Conservation (phyloP, 2,888 invertebrate species). For the Macaria notata region DNA sequence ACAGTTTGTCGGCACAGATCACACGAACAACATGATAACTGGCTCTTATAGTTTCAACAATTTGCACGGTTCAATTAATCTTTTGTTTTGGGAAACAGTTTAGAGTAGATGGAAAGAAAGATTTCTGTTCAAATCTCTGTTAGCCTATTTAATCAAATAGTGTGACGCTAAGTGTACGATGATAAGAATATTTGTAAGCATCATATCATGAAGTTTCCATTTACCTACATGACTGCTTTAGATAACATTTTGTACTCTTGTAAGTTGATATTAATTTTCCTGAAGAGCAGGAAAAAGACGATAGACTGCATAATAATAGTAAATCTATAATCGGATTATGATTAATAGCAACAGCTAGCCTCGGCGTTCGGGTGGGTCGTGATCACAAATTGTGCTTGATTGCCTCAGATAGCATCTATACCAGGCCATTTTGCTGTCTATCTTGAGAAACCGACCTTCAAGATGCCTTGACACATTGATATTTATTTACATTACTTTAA, state of each 20-base stretch:
- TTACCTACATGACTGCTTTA: no score
- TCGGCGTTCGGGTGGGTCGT: slow-evolving; percentile 13
- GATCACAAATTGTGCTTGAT: slow-evolving; percentile 11
- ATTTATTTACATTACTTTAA: neutral
- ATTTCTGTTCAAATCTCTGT: no score
- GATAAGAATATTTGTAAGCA: no score
- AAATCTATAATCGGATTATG: neutral
- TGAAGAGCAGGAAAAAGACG: no score
- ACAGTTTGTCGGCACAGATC: slow-evolving; percentile 18
- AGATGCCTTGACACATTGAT: slow-evolving; percentile 7
- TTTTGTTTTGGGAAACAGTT: neutral
- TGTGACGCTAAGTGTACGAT: no score
- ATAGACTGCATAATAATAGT: no score
- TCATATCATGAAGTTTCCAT: no score
- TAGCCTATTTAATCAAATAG: no score
- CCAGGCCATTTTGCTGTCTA: slow-evolving; percentile 6
- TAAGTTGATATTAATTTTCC: no score
- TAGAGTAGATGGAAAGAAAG: no score
- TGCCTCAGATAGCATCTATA: slow-evolving; percentile 6
- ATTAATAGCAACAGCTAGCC: slow-evolving; percentile 8
- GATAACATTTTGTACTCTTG: no score
- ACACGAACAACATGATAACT: slow-evolving; percentile 5
- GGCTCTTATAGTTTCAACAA: slow-evolving; percentile 5
- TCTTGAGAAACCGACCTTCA: slow-evolving; percentile 9
- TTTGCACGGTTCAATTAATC: slow-evolving; percentile 1